Percentiles rank a stretch among this genome's conserved stretches.
phyloP scores from a whole-genome alignment of 2,113 vertebrate species.

The Trematomus loennbergii region DNA sequence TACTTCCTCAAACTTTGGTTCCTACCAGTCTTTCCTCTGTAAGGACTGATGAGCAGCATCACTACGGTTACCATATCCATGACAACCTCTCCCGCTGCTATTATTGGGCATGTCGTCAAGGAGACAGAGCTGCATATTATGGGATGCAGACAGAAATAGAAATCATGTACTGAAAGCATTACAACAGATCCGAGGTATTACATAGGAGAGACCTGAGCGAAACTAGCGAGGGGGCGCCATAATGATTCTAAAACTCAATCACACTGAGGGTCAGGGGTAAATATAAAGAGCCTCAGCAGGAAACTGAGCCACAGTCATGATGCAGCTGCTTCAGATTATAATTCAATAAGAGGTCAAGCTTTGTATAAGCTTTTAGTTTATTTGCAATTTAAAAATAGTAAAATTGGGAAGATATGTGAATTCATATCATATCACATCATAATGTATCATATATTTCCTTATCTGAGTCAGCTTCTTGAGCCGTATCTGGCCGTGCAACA shows the following conservation, averaged over 20 bases:
- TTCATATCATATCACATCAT: no score
- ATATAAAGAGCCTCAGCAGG: conserved; percentile 9
- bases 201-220: conserved; percentile 65
- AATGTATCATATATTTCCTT: no score
- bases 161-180: conserved; percentile 68
- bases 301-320: conserved; percentile 7
- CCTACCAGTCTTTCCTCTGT: conserved; percentile 51
- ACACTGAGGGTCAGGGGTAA: conserved; percentile 15
- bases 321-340: not conserved
- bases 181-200: conserved; percentile 70
- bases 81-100: conserved; percentile 81
- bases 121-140: conserved; percentile 79
- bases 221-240: conserved; percentile 33
- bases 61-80: conserved; percentile 84
- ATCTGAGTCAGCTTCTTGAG: no score
- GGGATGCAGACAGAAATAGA: conserved; percentile 80
- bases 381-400: conserved; percentile 6
- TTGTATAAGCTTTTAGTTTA: not conserved
- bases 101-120: conserved; percentile 81
- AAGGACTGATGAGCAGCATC: conserved; percentile 79
- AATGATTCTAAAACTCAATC: conserved; percentile 45
- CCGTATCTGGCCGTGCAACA: no score
- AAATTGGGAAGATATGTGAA: conserved; percentile 8
- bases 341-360: not conserved
- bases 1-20: conserved; percentile 55